phyloP scores from a whole-genome alignment of 2,797 vertebrate species.

The Gallinago nigripennis region DNA sequence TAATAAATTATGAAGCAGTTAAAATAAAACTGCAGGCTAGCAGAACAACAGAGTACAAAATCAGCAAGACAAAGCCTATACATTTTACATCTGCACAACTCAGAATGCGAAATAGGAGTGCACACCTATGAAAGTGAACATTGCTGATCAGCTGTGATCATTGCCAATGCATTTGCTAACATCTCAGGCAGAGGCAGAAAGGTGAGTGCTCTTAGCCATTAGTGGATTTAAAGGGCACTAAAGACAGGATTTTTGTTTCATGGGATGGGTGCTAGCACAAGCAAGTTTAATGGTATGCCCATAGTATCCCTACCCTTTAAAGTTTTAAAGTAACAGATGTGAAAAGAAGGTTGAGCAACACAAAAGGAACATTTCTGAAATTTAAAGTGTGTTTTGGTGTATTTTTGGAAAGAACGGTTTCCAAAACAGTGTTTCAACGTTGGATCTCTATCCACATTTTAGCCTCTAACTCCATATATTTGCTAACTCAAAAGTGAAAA shows the following conservation, averaged over 20 bases:
- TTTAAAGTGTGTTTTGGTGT: neutral
- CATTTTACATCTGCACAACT: neutral
- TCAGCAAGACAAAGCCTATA: constrained; percentile 32
- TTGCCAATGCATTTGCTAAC: neutral
- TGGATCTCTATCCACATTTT: neutral
- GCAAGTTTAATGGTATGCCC: neutral
- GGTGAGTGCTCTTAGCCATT: neutral
- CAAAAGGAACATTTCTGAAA: neutral
- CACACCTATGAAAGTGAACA: neutral
- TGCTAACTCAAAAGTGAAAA: neutral
- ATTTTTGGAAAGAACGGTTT: neutral
- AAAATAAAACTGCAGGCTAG: constrained; percentile 42
- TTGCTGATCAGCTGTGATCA: neutral
- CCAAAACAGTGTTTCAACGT: neutral
- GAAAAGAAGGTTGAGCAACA: neutral
- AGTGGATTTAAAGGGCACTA: neutral
- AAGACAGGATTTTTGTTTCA: neutral
- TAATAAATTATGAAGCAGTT: constrained; percentile 64
- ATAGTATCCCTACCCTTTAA: neutral
- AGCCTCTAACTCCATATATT: neutral
- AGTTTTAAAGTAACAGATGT: neutral
- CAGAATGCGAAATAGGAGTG: neutral
- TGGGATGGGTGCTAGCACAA: neutral
- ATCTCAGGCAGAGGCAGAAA: neutral
- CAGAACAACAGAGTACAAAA: constrained; percentile 48